phyloP scores from a whole-genome alignment of 2,113 vertebrate species.

The Salvelinus alpinus region DNA sequence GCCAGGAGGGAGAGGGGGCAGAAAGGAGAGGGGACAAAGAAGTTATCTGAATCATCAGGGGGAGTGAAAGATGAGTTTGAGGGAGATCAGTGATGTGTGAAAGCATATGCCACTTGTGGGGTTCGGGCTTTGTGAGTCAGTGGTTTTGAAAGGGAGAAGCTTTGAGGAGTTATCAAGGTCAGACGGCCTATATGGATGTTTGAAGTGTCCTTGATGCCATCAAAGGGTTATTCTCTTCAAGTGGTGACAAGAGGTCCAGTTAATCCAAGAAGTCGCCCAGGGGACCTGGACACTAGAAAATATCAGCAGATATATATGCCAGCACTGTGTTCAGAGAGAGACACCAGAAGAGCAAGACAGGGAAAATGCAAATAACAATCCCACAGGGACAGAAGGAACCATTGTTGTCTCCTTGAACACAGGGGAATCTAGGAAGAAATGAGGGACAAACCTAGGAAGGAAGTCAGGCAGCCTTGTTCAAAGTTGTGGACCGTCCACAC shows the following conservation, averaged over 20 bases:
- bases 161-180: slow-evolving; percentile 13
- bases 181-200: slow-evolving; percentile 4
- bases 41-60: slow-evolving; percentile 5
- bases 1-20: background rate
- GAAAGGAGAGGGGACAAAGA: slow-evolving; percentile 2
- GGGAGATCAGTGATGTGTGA: slow-evolving; percentile 59
- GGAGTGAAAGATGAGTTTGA: slow-evolving; percentile 22
- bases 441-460: background rate
- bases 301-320: background rate
- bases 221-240: slow-evolving; percentile 13
- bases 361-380: background rate
- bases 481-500: too few species aligned
- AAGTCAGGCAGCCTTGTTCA: too few species aligned
- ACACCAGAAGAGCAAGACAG: background rate
- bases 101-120: slow-evolving; percentile 55
- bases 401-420: background rate
- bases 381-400: background rate
- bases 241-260: slow-evolving; percentile 17
- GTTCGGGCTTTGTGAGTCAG: background rate
- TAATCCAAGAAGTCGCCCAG: slow-evolving; percentile 23
- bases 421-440: background rate
- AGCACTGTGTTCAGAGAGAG: slow-evolving; percentile 7
- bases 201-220: slow-evolving; percentile 17
- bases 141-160: background rate
- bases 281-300: slow-evolving; percentile 15